Conservation (phyloP, 2,797 vertebrate genomes). For the Distichodus sexfasciatus region DNA sequence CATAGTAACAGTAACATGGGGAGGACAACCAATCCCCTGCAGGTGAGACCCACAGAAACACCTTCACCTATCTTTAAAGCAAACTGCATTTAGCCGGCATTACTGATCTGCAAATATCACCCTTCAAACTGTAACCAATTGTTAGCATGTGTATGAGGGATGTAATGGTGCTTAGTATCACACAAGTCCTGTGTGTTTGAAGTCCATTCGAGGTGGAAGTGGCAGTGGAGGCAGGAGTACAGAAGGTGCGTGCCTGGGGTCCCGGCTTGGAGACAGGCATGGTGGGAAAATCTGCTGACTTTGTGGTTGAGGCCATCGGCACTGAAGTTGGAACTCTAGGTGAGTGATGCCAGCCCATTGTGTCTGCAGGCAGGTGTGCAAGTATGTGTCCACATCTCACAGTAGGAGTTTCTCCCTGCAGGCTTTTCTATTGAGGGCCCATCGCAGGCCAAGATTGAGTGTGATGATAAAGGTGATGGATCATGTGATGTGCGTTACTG, state of each 20-base stretch:
- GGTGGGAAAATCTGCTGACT: slow-evolving; percentile 94
- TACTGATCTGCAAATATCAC: too few relatives aligned
- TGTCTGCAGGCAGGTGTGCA: not conserved
- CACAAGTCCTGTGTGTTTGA: too few relatives aligned
- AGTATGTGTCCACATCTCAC: not conserved
- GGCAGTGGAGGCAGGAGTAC: slow-evolving; percentile 78
- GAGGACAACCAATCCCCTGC: slow-evolving; percentile 87
- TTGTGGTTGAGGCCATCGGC: slow-evolving; percentile 93
- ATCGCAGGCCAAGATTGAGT: slow-evolving; percentile 95
- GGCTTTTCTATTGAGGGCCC: slow-evolving; percentile 98
- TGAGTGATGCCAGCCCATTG: slow-evolving; percentile 58
- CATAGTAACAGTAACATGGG: slow-evolving; percentile 89
- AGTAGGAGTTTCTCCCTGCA: slow-evolving; percentile 48
- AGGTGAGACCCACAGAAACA: slow-evolving; percentile 71
- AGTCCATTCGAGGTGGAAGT: slow-evolving; percentile 93
- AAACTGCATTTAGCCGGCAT: too few relatives aligned
- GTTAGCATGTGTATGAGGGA: too few relatives aligned
- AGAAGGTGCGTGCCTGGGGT: slow-evolving; percentile 97
- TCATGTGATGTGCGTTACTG: slow-evolving; percentile 96
- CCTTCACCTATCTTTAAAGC: not conserved
- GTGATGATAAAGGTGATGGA: slow-evolving; percentile 91
- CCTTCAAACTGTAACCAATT: too few relatives aligned
- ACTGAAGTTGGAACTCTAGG: slow-evolving; percentile 92
- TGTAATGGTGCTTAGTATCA: too few relatives aligned
- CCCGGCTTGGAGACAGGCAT: slow-evolving; percentile 90